Conservation (phyloP, 2,888 invertebrate species). For the Xiphydria camelus region DNA sequence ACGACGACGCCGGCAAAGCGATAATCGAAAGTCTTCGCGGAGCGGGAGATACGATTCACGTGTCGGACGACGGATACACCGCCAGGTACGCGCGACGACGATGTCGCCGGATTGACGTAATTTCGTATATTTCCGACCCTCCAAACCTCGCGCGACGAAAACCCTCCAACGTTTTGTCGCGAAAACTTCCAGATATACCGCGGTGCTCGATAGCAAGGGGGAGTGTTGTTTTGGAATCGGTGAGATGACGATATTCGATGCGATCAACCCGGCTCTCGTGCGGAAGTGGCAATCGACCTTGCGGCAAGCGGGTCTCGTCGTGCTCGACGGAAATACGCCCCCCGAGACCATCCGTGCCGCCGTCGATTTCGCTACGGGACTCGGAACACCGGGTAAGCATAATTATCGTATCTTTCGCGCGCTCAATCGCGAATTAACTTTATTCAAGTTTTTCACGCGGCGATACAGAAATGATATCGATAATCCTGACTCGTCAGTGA, state of each 20-base stretch:
- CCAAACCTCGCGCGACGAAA: neutral
- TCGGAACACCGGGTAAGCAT: slow-evolving; percentile 73
- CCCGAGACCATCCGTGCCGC: slow-evolving; percentile 67
- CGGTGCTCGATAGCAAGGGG: slow-evolving; percentile 73
- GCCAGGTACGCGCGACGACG: slow-evolving; percentile 50
- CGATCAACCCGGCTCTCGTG: slow-evolving; percentile 70
- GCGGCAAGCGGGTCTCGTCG: slow-evolving; percentile 70
- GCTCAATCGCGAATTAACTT: too few species aligned
- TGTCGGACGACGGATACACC: slow-evolving; percentile 34
- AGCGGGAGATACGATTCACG: slow-evolving; percentile 34
- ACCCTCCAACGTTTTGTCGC: neutral
- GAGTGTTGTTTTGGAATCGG: slow-evolving; percentile 82
- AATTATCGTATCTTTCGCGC: too few species aligned
- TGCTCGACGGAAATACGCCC: slow-evolving; percentile 85
- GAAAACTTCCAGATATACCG: slow-evolving; percentile 75
- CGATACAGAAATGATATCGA: too few species aligned
- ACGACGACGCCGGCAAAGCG: slow-evolving; percentile 43
- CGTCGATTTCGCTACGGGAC: slow-evolving; percentile 64
- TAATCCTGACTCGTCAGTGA: too few species aligned
- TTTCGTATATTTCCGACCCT: too few species aligned
- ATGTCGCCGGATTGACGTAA: too few species aligned
- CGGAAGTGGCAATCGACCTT: slow-evolving; percentile 64
- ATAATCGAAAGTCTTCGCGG: slow-evolving; percentile 40
- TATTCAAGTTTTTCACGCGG: too few species aligned
- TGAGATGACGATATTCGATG: slow-evolving; percentile 79